Evolutionary conservation across 2,113 vertebrate genomes (phyloP).

Genomic region (Edolisoma coerulescens): DNA sequence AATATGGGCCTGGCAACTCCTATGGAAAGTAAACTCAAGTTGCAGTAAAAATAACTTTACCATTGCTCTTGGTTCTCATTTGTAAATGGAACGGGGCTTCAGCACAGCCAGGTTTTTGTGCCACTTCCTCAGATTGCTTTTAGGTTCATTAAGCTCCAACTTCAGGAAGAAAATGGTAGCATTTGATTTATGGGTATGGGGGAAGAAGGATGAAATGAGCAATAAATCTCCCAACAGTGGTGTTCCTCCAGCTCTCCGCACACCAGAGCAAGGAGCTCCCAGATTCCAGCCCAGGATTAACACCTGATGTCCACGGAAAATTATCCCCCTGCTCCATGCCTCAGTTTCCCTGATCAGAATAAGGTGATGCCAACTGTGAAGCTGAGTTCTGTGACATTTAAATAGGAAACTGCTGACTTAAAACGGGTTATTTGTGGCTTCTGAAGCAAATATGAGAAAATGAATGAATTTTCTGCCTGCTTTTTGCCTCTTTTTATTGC

Average conservation of each 20-base stretch:
- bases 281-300: not conserved
- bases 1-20: not conserved
- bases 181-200: not conserved
- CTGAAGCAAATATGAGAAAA: not conserved
- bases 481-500: not conserved
- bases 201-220: not conserved
- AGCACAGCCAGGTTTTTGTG: not conserved
- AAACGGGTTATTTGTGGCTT: not conserved
- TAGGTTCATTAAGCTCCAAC: not conserved
- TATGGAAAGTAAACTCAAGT: not conserved
- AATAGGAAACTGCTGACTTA: not conserved
- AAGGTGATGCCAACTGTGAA: not conserved
- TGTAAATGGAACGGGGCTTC: not conserved
- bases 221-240: not conserved
- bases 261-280: not conserved
- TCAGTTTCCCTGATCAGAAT: not conserved
- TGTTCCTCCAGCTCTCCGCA: not conserved
- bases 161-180: constrained; percentile 6
- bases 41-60: not conserved
- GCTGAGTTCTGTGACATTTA: not conserved
- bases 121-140: constrained; percentile 1
- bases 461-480: not conserved
- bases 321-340: not conserved
- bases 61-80: not conserved
- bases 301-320: not conserved